Evolutionary conservation across 2,797 vertebrate genomes (phyloP).

Genomic region (Caiman crocodilus): DNA sequence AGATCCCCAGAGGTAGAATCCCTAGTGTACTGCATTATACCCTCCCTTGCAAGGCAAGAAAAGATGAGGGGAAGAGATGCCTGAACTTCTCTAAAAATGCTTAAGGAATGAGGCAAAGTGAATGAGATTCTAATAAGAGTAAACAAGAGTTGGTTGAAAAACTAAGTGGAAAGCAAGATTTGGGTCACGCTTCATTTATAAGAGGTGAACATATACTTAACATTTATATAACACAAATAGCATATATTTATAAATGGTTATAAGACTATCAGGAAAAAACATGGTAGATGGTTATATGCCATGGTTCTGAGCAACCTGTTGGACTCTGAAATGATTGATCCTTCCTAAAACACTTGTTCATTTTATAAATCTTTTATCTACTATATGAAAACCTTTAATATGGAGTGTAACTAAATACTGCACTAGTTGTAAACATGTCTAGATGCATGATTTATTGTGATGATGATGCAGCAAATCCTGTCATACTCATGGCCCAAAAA

Average conservation of each 20-base stretch:
- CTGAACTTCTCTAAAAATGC: not conserved
- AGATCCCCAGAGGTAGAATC: not conserved
- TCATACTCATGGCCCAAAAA: not conserved
- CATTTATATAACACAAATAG: not conserved
- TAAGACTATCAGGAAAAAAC: not conserved
- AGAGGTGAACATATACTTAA: not conserved
- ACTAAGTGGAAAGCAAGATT: not conserved
- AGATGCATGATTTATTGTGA: not conserved
- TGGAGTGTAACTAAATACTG: not conserved
- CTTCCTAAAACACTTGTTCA: not conserved
- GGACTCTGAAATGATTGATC: not conserved
- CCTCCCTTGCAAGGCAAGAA: not conserved
- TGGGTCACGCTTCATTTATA: not conserved
- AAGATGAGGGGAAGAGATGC: not conserved
- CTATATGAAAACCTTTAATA: not conserved
- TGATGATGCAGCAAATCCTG: not conserved
- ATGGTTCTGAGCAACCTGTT: not conserved
- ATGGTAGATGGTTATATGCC: not conserved
- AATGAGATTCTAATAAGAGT: not conserved
- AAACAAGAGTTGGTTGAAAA: not conserved
- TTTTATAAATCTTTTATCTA: not conserved
- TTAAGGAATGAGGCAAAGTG: slow-evolving; percentile 31
- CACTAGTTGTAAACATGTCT: not conserved
- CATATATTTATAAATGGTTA: not conserved
- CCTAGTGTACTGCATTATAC: not conserved